These are phyloP conservation scores for Monochamus saltuarius DNA, from an alignment of 1,140 invertebrate species.

Conservation along the genomic window DNA sequence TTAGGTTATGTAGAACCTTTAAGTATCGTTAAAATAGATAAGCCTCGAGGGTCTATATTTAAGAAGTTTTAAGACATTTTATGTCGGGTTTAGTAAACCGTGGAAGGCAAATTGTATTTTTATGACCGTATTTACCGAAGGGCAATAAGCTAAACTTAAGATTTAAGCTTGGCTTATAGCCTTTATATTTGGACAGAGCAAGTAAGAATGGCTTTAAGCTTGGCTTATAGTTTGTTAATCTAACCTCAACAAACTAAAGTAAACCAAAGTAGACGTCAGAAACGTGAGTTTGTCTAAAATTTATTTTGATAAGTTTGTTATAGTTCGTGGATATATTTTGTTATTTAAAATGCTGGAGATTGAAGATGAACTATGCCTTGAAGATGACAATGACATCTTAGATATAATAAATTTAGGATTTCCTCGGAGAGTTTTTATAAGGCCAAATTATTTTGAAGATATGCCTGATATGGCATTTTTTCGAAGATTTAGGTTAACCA, in stretches of 20 bases:
- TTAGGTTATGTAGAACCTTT: too few relatives aligned
- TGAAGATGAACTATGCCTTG: slow-evolving; percentile 4
- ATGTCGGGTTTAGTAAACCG: too few relatives aligned
- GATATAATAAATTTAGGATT: slow-evolving; percentile 24
- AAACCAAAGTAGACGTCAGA: background rate
- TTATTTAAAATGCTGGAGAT: background rate
- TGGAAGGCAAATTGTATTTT: too few relatives aligned
- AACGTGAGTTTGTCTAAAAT: background rate
- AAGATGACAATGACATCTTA: slow-evolving; percentile 14
- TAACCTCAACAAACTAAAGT: background rate
- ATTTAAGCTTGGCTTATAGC: background rate
- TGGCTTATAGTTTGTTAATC: too few relatives aligned
- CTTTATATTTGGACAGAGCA: too few relatives aligned
- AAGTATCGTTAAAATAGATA: too few relatives aligned
- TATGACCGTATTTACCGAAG: background rate
- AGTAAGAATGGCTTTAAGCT: too few relatives aligned
- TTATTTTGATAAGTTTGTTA: background rate
- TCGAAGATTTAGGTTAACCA: slow-evolving; percentile 17
- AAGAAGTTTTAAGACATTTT: too few relatives aligned
- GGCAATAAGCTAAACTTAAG: background rate
- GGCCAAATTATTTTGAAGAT: slow-evolving; percentile 13
- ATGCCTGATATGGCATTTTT: slow-evolving; percentile 18
- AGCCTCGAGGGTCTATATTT: too few relatives aligned
- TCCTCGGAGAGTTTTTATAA: slow-evolving; percentile 5
- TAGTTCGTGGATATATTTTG: background rate